Percentiles rank a stretch among this genome's conserved stretches.
phyloP scores from a whole-genome alignment of 2,797 vertebrate genomes.

The Antennarius maculatus region DNA sequence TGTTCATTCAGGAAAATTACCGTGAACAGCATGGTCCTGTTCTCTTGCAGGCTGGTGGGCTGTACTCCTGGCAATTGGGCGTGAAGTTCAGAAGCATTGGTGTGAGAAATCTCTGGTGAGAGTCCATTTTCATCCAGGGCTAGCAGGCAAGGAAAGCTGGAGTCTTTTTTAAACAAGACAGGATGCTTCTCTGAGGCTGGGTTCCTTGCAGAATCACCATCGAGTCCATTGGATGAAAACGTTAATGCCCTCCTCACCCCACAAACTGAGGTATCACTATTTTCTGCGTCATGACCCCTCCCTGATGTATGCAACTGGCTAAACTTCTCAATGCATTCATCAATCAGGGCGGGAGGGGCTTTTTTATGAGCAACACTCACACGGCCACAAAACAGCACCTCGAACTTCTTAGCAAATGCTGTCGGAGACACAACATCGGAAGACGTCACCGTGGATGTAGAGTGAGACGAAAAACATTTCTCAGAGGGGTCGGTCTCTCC shows the following conservation, averaged over 20 bases:
- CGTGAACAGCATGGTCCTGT: slow-evolving; percentile 97
- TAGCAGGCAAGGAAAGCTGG: slow-evolving; percentile 82
- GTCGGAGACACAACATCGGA: slow-evolving; percentile 80
- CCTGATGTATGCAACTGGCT: slow-evolving; percentile 75
- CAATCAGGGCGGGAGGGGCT: slow-evolving; percentile 93
- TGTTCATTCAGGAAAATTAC: slow-evolving; percentile 70
- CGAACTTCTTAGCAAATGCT: slow-evolving; percentile 93
- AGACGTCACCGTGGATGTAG: slow-evolving; percentile 77
- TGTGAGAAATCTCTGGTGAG: slow-evolving; percentile 85
- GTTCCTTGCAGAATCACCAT: slow-evolving; percentile 51
- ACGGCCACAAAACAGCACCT: slow-evolving; percentile 94
- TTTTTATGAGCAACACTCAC: slow-evolving; percentile 95
- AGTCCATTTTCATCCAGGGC: slow-evolving; percentile 89
- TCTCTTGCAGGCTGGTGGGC: slow-evolving; percentile 93
- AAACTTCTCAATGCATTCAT: slow-evolving; percentile 98
- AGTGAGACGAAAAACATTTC: slow-evolving; percentile 49
- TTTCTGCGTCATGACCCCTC: slow-evolving; percentile 39
- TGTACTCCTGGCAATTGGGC: slow-evolving; percentile 82
- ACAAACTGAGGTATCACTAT: slow-evolving; percentile 46
- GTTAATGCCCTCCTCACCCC: slow-evolving; percentile 79
- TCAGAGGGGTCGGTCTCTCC: slow-evolving; percentile 57
- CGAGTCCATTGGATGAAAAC: slow-evolving; percentile 77
- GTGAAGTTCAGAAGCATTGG: slow-evolving; percentile 70
- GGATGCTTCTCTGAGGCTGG: slow-evolving; percentile 66
- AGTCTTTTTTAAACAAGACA: slow-evolving; percentile 85